Evolutionary conservation across 2,888 invertebrate genomes (phyloP), one percentile per base, ranked within the genome.

Genomic region (Drosophila melanosoma): DNA sequence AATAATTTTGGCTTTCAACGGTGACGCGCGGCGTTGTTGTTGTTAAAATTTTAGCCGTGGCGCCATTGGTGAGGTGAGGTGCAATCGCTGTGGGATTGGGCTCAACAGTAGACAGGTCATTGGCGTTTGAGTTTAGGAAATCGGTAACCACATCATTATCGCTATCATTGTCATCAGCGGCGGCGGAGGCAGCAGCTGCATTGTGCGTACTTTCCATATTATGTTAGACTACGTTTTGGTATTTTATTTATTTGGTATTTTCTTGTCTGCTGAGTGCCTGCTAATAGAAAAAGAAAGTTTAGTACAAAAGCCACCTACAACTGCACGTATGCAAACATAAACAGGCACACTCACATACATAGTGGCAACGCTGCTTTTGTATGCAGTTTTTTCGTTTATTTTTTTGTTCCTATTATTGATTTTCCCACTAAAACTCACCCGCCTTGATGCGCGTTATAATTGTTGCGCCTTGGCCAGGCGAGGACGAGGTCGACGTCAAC

Each of bases 141-240:
- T 93, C 93, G 33, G 92, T 93, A 67, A 93, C 92, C 68, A 92
- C 90, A 90, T 93, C 93, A 79, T 90, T 92, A 76, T 93, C 93
- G 69, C 93, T 93, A 79, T 93, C 93, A 69, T 93, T 93, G 64
- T 93, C 93, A 76, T 93, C 92, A 32, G 65, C 23, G 23, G 23
- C 45, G 32, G 71, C 42, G 35, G 33, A 51, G 57, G 45, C 68
- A 63, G 49, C 66, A 54, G 74, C 52, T 66, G 69, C 72, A 74
- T 77, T 86, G 66, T 90, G 90, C 85, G 73, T 69, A 69, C 73
- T 83, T 67, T 90, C 91, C 91, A 91, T 90, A 83, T 59, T 70
- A 69, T 23, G 56, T 12, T 59, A 60, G 45, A 15, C 56, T 74
- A 58, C 54, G 64, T 53, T 74, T 58, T 49, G 82, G 69, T 73